These are phyloP conservation scores for Globia sparganii DNA, from an alignment of 2,888 invertebrate species.

Conservation along the genomic window DNA sequence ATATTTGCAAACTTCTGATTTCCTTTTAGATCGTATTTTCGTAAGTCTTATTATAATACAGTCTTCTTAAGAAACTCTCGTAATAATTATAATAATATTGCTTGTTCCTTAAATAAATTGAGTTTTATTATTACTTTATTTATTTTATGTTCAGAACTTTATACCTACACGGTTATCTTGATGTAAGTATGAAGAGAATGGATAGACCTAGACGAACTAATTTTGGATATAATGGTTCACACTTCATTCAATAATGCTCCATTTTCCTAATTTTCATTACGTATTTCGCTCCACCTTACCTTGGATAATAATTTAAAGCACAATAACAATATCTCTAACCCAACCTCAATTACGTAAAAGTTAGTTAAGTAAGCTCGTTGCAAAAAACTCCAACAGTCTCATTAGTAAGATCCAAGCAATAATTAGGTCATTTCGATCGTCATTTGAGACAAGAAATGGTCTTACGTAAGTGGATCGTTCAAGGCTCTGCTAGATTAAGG, in stretches of 20 bases:
- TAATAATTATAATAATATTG: constrained; percentile 1
- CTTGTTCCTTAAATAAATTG: not conserved
- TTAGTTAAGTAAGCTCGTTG: constrained; percentile 11
- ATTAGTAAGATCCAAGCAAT: constrained; percentile 53
- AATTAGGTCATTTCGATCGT: constrained; percentile 63
- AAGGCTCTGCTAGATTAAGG: constrained; percentile 64
- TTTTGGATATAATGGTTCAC: not conserved
- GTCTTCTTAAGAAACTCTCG: not conserved
- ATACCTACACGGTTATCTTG: not conserved
- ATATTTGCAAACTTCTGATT: constrained; percentile 7
- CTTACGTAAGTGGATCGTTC: constrained; percentile 44
- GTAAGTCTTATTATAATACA: not conserved
- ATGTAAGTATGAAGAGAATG: not conserved
- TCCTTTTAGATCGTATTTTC: not conserved
- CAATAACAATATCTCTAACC: not conserved
- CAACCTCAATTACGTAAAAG: constrained; percentile 5
- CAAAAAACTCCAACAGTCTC: constrained; percentile 38
- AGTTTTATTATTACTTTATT: not conserved
- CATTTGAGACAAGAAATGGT: constrained; percentile 61
- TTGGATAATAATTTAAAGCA: no score
- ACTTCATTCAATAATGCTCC: not conserved
- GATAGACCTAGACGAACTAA: not conserved
- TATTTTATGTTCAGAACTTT: constrained; percentile 1
- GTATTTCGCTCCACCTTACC: not conserved
- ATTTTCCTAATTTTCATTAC: not conserved